phyloP scores from a whole-genome alignment of 2,797 vertebrate species.

The Sarcophilus harrisii region DNA sequence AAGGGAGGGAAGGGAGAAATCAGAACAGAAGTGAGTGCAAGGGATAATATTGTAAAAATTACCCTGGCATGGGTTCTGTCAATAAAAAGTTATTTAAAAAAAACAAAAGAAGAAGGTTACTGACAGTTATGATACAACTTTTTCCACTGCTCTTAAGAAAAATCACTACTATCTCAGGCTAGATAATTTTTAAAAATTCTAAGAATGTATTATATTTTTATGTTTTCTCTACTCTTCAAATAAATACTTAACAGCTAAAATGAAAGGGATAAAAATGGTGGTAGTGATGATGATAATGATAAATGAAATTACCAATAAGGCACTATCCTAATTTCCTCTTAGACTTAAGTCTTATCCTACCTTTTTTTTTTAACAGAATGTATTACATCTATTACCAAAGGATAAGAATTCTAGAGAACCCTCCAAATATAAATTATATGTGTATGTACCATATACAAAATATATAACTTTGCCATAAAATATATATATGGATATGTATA shows the following conservation, averaged over 20 bases:
- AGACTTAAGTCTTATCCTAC: background rate
- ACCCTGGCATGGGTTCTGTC: too few species aligned
- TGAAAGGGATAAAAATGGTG: background rate
- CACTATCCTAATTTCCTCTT: background rate
- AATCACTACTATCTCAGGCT: background rate
- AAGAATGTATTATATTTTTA: background rate
- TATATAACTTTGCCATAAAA: background rate
- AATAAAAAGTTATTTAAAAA: too few species aligned
- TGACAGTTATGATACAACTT: constrained; percentile 14
- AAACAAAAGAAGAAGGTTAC: constrained; percentile 55
- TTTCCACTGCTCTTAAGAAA: constrained; percentile 8
- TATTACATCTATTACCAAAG: background rate
- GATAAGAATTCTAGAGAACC: background rate
- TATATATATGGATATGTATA: background rate
- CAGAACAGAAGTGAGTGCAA: too few species aligned
- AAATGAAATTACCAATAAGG: background rate
- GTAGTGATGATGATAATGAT: background rate
- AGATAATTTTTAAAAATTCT: background rate
- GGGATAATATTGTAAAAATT: too few species aligned
- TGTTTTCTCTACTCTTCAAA: too few species aligned
- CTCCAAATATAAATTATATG: background rate
- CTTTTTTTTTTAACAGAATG: background rate
- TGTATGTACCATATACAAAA: background rate
- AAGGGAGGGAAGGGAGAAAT: too few species aligned
- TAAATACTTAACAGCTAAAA: background rate